These are phyloP conservation scores for Plumapathes pennacea DNA, from an alignment of 92 coral and sea anemone species.

Conservation along the genomic window DNA sequence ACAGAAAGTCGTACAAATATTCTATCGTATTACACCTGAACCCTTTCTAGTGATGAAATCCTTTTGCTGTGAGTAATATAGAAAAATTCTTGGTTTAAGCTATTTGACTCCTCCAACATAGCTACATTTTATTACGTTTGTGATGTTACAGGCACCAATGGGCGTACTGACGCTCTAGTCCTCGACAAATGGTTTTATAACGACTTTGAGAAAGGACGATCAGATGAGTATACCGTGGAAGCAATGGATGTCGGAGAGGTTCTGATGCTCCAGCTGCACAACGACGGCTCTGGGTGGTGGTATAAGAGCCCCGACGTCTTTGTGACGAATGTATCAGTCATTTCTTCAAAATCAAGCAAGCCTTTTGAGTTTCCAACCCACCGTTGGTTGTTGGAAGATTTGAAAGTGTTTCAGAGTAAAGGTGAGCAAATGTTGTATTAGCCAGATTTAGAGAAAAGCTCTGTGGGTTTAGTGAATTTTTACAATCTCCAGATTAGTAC, in stretches of 20 bases:
- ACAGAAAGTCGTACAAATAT: too few relatives aligned
- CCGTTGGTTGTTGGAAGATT: slow-evolving; percentile 60
- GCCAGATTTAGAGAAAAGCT: too few relatives aligned
- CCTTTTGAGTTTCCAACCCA: slow-evolving; percentile 61
- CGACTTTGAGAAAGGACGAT: slow-evolving; percentile 59
- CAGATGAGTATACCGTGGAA: slow-evolving; percentile 57
- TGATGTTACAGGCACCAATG: slow-evolving; percentile 72
- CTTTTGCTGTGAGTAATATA: too few relatives aligned
- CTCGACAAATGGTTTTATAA: slow-evolving; percentile 58
- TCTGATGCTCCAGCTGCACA: slow-evolving; percentile 54
- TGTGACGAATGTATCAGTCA: slow-evolving; percentile 46
- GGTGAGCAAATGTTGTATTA: too few relatives aligned
- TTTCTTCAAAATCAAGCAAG: slow-evolving; percentile 16
- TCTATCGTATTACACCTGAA: too few relatives aligned
- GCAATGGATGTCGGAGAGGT: slow-evolving; percentile 87
- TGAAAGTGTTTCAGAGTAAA: slow-evolving; percentile 59
- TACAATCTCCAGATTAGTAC: too few relatives aligned
- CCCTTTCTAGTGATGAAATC: too few relatives aligned
- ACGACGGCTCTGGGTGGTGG: slow-evolving; percentile 37
- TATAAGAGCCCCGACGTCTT: slow-evolving; percentile 60
- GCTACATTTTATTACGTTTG: too few relatives aligned
- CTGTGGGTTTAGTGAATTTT: too few relatives aligned
- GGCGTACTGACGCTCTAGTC: slow-evolving; percentile 57
- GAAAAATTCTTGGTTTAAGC: too few relatives aligned
- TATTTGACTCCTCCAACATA: too few relatives aligned